These are phyloP conservation scores for Delphinapterus leucas DNA, from an alignment of 2,113 vertebrate genomes.

Conservation along the genomic window DNA sequence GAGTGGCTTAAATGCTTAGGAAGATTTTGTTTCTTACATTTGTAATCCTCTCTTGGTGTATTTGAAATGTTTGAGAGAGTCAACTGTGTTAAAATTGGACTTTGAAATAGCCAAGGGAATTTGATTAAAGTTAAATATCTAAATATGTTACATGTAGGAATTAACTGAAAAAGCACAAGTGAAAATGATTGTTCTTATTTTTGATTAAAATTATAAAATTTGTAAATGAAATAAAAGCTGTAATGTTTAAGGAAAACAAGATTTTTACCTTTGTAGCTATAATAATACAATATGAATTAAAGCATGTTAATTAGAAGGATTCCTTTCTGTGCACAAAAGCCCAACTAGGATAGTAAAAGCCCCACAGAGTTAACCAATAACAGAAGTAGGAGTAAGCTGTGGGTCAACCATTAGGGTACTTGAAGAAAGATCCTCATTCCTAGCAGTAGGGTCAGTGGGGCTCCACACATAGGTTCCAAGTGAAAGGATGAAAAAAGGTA, in stretches of 20 bases:
- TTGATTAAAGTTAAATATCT: not conserved
- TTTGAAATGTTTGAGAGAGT: not conserved
- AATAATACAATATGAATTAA: not conserved
- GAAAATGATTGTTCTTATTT: not conserved
- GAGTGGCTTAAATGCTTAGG: not conserved
- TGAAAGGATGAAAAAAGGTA: not conserved
- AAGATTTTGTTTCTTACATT: not conserved
- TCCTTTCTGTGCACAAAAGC: not conserved
- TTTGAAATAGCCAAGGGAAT: not conserved
- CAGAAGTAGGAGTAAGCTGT: not conserved
- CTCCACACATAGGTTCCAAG: not conserved
- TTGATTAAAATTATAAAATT: not conserved
- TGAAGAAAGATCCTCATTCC: not conserved
- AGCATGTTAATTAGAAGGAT: not conserved
- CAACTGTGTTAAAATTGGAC: not conserved
- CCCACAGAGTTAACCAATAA: not conserved
- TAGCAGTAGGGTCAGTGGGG: not conserved
- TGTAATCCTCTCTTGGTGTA: not conserved
- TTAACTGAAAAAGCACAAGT: not conserved
- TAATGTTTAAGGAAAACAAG: not conserved
- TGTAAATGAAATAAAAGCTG: not conserved
- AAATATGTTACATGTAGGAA: not conserved
- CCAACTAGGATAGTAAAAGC: not conserved
- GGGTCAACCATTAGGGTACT: not conserved
- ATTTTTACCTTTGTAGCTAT: not conserved